phyloP scores from a whole-genome alignment of 2,888 invertebrate genomes.

The Cephus sareptanus region DNA sequence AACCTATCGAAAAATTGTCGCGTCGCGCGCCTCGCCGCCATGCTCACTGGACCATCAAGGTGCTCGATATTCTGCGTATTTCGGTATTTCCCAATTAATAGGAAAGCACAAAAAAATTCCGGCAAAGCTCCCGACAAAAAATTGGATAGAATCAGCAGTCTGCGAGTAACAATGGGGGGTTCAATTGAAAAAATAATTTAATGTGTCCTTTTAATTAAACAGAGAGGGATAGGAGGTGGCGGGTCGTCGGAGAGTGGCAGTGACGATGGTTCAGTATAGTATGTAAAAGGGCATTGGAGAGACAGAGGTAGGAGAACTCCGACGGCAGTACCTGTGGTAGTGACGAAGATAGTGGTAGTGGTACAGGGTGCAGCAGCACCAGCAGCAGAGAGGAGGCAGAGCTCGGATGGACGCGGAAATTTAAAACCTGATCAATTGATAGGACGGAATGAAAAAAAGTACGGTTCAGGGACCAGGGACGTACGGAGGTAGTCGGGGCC shows the following conservation, averaged over 20 bases:
- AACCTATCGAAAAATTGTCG: not conserved
- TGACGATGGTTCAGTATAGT: conserved; percentile 19
- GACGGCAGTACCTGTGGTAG: conserved; percentile 30
- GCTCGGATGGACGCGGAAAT: conserved; percentile 67
- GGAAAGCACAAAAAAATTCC: conserved; percentile 39
- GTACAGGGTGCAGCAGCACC: conserved; percentile 21
- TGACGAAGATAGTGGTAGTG: conserved; percentile 39
- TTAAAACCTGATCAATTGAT: conserved; percentile 67
- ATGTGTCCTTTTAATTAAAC: conserved; percentile 65
- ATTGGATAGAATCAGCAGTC: conserved; percentile 63
- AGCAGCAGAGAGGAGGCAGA: conserved; percentile 50
- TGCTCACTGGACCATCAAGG: conserved; percentile 38
- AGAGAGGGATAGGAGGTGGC: conserved; percentile 52
- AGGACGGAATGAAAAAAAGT: conserved; percentile 66
- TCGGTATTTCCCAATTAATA: conserved; percentile 45
- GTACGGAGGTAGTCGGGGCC: conserved; percentile 42
- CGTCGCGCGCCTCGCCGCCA: not conserved
- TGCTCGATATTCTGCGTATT: conserved; percentile 52
- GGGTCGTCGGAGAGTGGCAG: conserved; percentile 22
- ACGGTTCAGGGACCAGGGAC: conserved; percentile 60
- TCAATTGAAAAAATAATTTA: conserved; percentile 66
- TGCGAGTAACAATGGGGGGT: conserved; percentile 64
- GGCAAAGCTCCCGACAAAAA: conserved; percentile 44
- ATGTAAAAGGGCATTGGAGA: conserved; percentile 28
- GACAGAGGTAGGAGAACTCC: conserved; percentile 21